Base-by-base conservation (phyloP, 1,140 invertebrate species). In the Procambarus clarkii region DNA sequence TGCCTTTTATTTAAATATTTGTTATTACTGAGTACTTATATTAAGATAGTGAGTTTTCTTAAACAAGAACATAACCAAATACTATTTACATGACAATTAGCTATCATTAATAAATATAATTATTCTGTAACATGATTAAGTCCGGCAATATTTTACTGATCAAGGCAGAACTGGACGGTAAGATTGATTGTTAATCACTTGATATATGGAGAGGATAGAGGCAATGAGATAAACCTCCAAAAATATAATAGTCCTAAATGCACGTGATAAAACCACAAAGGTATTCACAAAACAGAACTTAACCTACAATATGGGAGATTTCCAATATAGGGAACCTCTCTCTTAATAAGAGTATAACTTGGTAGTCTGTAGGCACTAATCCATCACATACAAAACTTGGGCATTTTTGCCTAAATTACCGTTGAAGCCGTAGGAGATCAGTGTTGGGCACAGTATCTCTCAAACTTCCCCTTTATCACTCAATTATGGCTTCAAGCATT, bases 141-240 rank as follows among this genome's bases (percentile, higher is more conserved):
- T 85, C 82, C 15, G 89, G 89, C 74, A 91, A 91, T 85, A 91
- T 85, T 84, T 84, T 82, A 79, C 64, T 78, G 83, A 80, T 91
- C 54, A 91, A 91, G 82, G 89, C 89, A 91, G 89, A 91, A 84
- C 54, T 91, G 89, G 89, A 91, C 89, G 89, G 89, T 91, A 91
- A 78, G 64, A 80, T 85, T 85, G 82, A 82, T 91, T 79, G 82
- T 80, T 45, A 86, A 91, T 79, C 89, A 91, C 89, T 91, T 82
- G 76, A 86, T 85, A 85, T 78, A 91, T 85, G 76, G 79, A 85
- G 77, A 91, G 74, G 54, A 60, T 50, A 69, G 89, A 78, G 82
- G 89, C 76, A 64, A 79, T 85, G 76, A 85, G 81, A 91, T 83
- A 64, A 80, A 64, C 82, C 88, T 77, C 80, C 71, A 46, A 78